Base-by-base conservation (phyloP, 2,797 vertebrate genomes). In the Parotocinclus haroldoi region DNA sequence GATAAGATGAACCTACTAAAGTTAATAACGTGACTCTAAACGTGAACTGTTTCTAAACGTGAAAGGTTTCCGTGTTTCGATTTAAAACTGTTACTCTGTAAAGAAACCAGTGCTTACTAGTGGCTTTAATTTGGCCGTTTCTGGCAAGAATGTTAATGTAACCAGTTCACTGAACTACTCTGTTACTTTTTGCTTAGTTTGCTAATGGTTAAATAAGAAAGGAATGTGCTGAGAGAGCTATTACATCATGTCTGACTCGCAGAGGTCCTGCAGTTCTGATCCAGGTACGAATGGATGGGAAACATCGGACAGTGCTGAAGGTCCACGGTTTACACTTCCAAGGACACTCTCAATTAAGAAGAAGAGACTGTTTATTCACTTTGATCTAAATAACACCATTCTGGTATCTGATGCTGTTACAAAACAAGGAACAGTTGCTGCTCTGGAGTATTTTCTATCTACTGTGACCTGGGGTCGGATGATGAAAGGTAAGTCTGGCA, bases 331-430 rank as follows among this genome's bases (percentile, higher is more conserved):
- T 50, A 60, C 73, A 0, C 52, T 69, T n/a, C 63, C 75, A 0
- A 58, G 1, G 11, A 66, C 36, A 7, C 49, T 71, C 9, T 58
- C 55, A 50, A 38, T 51, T 12, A 50, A 12, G 3, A 73, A 39
- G 38, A 86, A 76, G 52, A 94, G 91, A 73, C 27, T 94, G 7
- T 75, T 95, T 40, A 82, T 95, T 4, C 93, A 96, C 71, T 36
- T 96, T 13, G 94, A 96, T 74, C 79, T 96, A 4, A 95, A 95
- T 84, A 93, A 91, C 82, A 95, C 94, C 19, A 88, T 94, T 27
- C 82, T 94, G 66, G 89, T 87, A 63, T 92, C 90, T 8, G 94
- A 95, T 77, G 73, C 88, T 1, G 86, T 89, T 49, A 91, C 86
- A 0, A 76, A 74, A 2, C 91, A 90, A 71, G 91, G 91, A 5